Conservation (phyloP, 2,113 vertebrate species). For the Pseudopodoces humilis region DNA sequence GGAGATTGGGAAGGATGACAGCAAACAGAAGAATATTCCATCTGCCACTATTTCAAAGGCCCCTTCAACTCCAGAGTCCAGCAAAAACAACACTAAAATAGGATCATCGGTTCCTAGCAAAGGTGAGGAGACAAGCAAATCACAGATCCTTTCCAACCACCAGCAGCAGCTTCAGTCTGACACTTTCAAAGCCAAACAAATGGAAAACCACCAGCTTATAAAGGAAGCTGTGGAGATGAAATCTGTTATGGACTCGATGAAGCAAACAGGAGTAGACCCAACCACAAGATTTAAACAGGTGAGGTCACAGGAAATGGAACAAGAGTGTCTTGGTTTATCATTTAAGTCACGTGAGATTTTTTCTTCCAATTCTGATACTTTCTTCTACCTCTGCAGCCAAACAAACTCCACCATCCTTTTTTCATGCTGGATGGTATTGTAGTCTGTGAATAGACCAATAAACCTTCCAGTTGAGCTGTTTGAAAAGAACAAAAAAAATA, state of each 20-base stretch:
- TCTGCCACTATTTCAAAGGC: constrained; percentile 89
- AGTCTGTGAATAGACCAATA: not conserved
- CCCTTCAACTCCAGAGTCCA: constrained; percentile 79
- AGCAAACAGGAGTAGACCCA: constrained; percentile 95
- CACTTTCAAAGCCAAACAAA: constrained; percentile 84
- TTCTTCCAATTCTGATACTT: not conserved
- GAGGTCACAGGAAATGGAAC: constrained; percentile 68
- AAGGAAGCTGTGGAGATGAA: constrained; percentile 97
- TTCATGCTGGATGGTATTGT: not conserved
- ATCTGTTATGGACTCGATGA: constrained; percentile 91
- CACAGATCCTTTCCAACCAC: constrained; percentile 81
- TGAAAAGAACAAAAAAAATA: not conserved
- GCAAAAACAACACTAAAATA: constrained; percentile 88
- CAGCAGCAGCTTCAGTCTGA: constrained; percentile 83
- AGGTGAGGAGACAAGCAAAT: constrained; percentile 86
- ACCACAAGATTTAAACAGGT: constrained; percentile 97
- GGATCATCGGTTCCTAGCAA: constrained; percentile 80
- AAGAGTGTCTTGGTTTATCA: not conserved
- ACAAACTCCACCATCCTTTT: not conserved
- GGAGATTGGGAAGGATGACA: constrained; percentile 83
- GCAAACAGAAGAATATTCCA: constrained; percentile 82
- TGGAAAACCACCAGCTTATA: constrained; percentile 91
- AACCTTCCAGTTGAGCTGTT: not conserved
- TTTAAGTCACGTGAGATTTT: not conserved
- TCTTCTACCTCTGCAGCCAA: not conserved